Conservation (phyloP, 1,140 invertebrate genomes). For the Drosophila kohkoa region DNA sequence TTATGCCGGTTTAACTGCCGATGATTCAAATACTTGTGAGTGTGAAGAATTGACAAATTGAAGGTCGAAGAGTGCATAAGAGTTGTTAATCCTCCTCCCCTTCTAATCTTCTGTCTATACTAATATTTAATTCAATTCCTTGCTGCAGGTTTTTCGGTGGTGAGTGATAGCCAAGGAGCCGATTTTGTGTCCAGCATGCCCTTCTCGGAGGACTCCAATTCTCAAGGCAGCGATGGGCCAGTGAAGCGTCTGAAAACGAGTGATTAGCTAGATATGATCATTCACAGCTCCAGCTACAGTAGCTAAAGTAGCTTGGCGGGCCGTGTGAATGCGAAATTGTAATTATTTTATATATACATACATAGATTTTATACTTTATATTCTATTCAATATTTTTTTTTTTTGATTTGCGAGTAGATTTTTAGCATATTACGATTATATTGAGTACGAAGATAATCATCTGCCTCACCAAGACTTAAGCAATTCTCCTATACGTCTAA, state of each 20-base stretch:
- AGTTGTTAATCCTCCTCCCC: background rate
- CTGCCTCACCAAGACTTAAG: slow-evolving; percentile 76
- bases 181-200: slow-evolving; percentile 93
- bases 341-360: background rate
- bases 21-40: slow-evolving; percentile 96
- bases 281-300: slow-evolving; percentile 11
- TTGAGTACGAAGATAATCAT: slow-evolving; percentile 41
- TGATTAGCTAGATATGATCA: slow-evolving; percentile 70
- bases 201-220: slow-evolving; percentile 96
- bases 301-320: slow-evolving; percentile 13
- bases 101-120: too few species aligned
- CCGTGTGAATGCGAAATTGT: slow-evolving; percentile 5
- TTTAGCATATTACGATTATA: slow-evolving; percentile 31
- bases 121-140: too few species aligned
- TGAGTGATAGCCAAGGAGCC: slow-evolving; percentile 94
- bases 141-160: slow-evolving; percentile 92
- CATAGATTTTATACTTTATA: background rate
- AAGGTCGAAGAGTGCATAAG: background rate
- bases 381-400: slow-evolving; percentile 15
- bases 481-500: slow-evolving; percentile 56
- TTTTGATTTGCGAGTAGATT: slow-evolving; percentile 4
- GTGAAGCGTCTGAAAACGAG: slow-evolving; percentile 91
- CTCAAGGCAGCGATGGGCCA: slow-evolving; percentile 92
- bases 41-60: slow-evolving; percentile 34
- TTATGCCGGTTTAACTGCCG: slow-evolving; percentile 90